Base-by-base conservation (phyloP, 2,888 invertebrate species). In the Tupiocoris notatus region DNA sequence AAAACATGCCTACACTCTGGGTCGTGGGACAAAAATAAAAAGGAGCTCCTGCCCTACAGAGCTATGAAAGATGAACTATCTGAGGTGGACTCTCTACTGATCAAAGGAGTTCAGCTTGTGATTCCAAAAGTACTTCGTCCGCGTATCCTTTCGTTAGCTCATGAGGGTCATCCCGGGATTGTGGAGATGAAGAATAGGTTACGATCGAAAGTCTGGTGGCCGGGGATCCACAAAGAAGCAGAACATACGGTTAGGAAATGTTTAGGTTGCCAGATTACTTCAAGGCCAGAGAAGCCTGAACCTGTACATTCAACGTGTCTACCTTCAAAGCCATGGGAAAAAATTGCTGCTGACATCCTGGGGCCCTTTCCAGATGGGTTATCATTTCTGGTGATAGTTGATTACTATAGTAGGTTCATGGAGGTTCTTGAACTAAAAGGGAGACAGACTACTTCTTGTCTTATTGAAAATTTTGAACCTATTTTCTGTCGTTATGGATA, bases 121-220 rank as follows among this genome's bases (percentile, higher is more conserved):
- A 58, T 68, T 7, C 68, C 68, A 58, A 1, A 17, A 9, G 21
- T 2, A 2, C 12, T 67, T 1, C 39, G 22, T 2, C 20, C 12
- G n/a, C 23, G 56, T n/a, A 64, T 68, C 2, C 24, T 68, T n/a
- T 23, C 16, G 2, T 17, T 81, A 56, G 82, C 81, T 0, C 82
- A 82, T 61, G 81, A 83, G 71, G 83, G 83, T 77, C 83, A 84
- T 59, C 83, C 83, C 0, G 83, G 83, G 1, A 82, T 83, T 0
- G 82, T 81, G 0, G 79, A 81, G 0, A 83, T 83, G 21, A 76
- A 76, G 3, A 12, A 17, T 25, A 58, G 68, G 12, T 18, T 70
- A 24, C 0, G 76, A 23, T 18, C 62, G 1, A 76, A 54, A 0
- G 75, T 75, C 1, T 76, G 76, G 70, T 76, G 76, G 76, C 68